These are phyloP conservation scores for Cerastis rubricosa DNA, from an alignment of 2,888 invertebrate genomes.

Conservation along the genomic window DNA sequence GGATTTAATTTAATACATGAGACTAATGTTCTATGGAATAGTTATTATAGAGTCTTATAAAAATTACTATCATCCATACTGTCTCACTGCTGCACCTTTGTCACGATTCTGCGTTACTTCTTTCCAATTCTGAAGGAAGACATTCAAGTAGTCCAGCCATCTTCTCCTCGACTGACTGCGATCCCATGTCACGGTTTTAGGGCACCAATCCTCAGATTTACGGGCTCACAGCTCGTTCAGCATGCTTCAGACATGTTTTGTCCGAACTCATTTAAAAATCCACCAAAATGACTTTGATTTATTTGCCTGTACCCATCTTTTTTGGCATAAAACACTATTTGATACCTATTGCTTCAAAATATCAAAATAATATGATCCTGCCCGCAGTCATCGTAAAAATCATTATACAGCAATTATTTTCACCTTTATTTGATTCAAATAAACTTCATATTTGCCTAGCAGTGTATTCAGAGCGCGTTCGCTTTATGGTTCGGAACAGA, in stretches of 20 bases:
- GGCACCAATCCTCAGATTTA: not conserved
- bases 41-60: not conserved
- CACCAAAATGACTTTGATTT: not conserved
- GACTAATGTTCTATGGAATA: too few relatives aligned
- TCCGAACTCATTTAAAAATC: too few relatives aligned
- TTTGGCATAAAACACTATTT: not conserved
- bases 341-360: not conserved
- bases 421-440: slow-evolving; percentile 22
- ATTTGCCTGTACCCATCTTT: not conserved
- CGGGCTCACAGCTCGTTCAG: not conserved
- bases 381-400: slow-evolving; percentile 12
- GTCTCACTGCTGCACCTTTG: too few relatives aligned
- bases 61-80: not conserved
- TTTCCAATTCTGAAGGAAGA: not conserved
- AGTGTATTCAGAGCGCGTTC: slow-evolving; percentile 64
- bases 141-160: not conserved
- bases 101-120: not conserved
- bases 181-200: not conserved
- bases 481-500: slow-evolving; percentile 49
- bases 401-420: not conserved
- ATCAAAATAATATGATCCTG: not conserved
- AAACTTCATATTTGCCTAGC: slow-evolving; percentile 15
- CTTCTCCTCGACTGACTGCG: not conserved
- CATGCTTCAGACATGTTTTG: not conserved
- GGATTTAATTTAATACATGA: too few relatives aligned